Base-by-base conservation (phyloP, 92 coral and sea anemone species). In the Phenganax marumi region DNA sequence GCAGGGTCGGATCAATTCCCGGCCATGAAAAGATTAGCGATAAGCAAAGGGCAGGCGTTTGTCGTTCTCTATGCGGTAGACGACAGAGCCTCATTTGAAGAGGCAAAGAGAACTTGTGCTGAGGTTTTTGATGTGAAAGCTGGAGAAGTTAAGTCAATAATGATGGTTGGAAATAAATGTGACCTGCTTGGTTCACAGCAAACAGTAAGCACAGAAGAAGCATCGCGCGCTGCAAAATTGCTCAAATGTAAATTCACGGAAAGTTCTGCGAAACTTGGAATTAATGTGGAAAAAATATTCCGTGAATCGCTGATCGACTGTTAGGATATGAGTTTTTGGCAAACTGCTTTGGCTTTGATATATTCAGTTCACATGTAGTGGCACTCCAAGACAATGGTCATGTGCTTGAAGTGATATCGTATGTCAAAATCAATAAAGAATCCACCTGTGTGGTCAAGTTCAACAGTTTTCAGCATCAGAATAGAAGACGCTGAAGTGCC, bases 1-100 rank as follows among this genome's bases (percentile, higher is more conserved):
- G 96, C 97, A 13, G 99, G 99, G 4, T 91, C 97, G 7, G 93
- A 96, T 50, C 92, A 89, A 51, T 96, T 96, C 80, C 99, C 99
- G 7, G 99, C 99, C 12, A 96, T 96, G 99, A 92, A 81, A 73
- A 90, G 90, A 87, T 80, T 96, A 76, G 93, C 99, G 0, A 84
- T 92, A 19, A 91, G 91, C 53, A 88, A 90, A 52, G 96, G 97
- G 0, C 91, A 96, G 6, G 96, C 93, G 53, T 96, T 96, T 69
- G 83, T 96, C n/a, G 85, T 96, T 7, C 93, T 96, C 2, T 92
- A 96, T 70, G 89, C 97, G 0, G 87, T 96, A 8, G 79, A 86
- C 70, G 87, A 92, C 61, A 82, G 90, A 74, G 87, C 70, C 49
- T 93, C 97, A 16, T 87, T 92, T 68, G 87, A 92, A 17, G 96